Evolutionary conservation across 2,888 invertebrate species (phyloP).

Genomic region (Pheosia tremula): DNA sequence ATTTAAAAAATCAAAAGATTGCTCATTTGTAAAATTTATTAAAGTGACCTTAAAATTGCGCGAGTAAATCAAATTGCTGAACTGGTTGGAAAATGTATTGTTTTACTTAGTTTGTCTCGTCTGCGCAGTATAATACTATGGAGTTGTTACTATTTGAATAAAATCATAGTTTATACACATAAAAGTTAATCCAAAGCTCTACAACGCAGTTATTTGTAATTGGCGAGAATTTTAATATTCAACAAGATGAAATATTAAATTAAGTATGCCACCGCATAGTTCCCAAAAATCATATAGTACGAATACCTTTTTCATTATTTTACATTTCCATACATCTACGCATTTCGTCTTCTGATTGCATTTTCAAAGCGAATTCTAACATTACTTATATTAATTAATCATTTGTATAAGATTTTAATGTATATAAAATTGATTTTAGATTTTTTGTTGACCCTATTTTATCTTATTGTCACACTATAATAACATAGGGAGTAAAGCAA

Average conservation of each 20-base stretch:
- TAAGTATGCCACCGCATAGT: not conserved
- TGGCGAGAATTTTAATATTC: no score
- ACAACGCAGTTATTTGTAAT: constrained; percentile 3
- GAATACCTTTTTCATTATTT: not conserved
- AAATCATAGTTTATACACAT: not conserved
- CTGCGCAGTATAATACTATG: not conserved
- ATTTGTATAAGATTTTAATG: constrained; percentile 60
- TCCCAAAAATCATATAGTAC: not conserved
- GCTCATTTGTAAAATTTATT: constrained; percentile 47
- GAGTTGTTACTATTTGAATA: not conserved
- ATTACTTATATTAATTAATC: constrained; percentile 32
- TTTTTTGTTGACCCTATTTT: constrained; percentile 68
- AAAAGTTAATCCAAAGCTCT: not conserved
- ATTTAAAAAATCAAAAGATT: constrained; percentile 42
- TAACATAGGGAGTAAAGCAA: constrained; percentile 57
- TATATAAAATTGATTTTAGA: constrained; percentile 71
- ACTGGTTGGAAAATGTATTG: constrained; percentile 13
- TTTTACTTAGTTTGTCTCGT: constrained; percentile 1
- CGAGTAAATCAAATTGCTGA: constrained; percentile 29
- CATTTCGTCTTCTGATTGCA: constrained; percentile 55
- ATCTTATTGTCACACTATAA: constrained; percentile 63
- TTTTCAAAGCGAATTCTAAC: constrained; percentile 42
- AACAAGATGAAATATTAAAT: not conserved
- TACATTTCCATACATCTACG: constrained; percentile 52
- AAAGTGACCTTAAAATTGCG: constrained; percentile 55